A percentile compares a stretch with the other conserved stretches of the same genome.
Evolutionary conservation across 2,888 invertebrate genomes (phyloP).

Genomic region (Cremastinae sp.): DNA sequence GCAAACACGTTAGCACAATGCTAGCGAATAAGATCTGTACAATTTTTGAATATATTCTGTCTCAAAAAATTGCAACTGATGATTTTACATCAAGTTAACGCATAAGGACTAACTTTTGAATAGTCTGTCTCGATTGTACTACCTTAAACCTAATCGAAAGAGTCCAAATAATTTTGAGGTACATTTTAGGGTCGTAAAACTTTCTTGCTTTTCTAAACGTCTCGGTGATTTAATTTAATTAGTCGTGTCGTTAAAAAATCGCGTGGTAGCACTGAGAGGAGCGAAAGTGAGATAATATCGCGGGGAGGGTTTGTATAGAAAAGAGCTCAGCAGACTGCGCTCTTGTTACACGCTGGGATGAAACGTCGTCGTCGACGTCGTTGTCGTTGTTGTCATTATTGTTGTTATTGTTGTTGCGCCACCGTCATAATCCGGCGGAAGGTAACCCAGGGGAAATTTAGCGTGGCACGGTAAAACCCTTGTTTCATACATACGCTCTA

Average conservation of each 20-base stretch:
- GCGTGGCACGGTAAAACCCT: conserved; percentile 69
- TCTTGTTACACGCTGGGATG: conserved; percentile 27
- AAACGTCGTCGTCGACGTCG: conserved; percentile 5
- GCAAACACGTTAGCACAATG: too few relatives aligned
- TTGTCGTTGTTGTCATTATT: conserved; percentile 13
- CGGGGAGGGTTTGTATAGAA: conserved; percentile 34
- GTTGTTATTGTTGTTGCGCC: conserved; percentile 43
- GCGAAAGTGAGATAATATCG: conserved; percentile 24
- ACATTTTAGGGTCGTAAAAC: too few relatives aligned
- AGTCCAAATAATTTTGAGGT: too few relatives aligned
- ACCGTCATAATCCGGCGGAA: conserved; percentile 69
- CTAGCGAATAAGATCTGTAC: too few relatives aligned
- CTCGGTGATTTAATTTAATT: conserved; percentile 28
- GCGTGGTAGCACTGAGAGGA: not conserved
- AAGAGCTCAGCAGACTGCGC: conserved; percentile 43
- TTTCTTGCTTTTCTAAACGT: conserved; percentile 2
- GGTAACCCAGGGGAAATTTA: conserved; percentile 73
- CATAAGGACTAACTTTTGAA: too few relatives aligned
- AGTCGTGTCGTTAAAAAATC: conserved; percentile 26
- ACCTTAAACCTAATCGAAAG: too few relatives aligned
- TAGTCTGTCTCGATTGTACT: too few relatives aligned
- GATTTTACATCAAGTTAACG: too few relatives aligned
- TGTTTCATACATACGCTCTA: conserved; percentile 68
- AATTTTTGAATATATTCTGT: too few relatives aligned
- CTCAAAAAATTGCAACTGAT: too few relatives aligned